A percentile compares a stretch with the other conserved stretches of the same genome.
phyloP scores from a whole-genome alignment of 2,888 invertebrate genomes.

The Agonum fuliginosum region DNA sequence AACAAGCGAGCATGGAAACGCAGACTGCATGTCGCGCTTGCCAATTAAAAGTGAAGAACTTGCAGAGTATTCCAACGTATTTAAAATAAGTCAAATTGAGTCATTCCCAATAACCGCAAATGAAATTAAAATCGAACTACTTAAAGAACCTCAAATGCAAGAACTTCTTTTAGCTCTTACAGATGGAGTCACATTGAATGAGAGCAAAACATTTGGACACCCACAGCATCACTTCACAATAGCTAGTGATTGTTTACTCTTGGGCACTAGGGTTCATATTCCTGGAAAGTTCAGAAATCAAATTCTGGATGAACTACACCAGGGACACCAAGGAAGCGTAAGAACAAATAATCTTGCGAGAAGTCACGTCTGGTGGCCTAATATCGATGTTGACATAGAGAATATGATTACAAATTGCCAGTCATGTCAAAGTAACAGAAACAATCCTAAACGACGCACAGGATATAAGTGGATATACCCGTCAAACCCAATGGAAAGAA shows the following conservation, averaged over 20 bases:
- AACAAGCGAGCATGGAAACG: neutral
- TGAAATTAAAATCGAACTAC: neutral
- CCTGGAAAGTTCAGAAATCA: neutral
- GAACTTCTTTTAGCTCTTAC: neutral
- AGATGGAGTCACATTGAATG: neutral
- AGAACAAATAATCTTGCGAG: slow-evolving; percentile 16
- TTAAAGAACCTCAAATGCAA: neutral
- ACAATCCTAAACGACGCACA: too few species aligned
- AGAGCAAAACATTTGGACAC: neutral
- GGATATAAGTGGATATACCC: too few species aligned
- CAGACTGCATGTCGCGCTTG: neutral
- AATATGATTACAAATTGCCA: too few species aligned
- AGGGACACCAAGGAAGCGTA: slow-evolving; percentile 18
- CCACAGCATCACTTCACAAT: neutral
- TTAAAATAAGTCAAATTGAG: neutral
- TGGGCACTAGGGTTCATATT: neutral
- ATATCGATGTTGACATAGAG: too few species aligned
- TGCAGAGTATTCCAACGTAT: neutral
- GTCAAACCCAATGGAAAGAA: slow-evolving; percentile 56
- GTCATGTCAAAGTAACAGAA: too few species aligned
- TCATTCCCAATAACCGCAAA: neutral
- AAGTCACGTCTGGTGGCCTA: too few species aligned
- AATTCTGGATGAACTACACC: neutral
- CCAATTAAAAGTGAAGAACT: neutral
- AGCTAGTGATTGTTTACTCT: neutral